Evolutionary conservation across 2,797 vertebrate genomes (phyloP), one percentile per base, ranked within the genome.

Genomic region (Coendou prehensilis): DNA sequence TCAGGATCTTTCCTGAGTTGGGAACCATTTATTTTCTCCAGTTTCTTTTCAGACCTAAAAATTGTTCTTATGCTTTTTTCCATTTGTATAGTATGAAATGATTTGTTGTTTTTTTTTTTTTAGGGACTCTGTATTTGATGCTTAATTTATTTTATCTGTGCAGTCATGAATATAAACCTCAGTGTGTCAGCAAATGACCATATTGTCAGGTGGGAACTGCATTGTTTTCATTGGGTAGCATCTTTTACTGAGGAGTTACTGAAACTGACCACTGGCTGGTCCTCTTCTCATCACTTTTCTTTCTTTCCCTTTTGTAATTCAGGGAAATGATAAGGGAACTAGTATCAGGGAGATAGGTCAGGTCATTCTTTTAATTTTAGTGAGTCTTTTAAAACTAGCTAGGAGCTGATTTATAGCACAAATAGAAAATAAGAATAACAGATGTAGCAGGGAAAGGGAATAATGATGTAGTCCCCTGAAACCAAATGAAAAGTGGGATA

Each of bases 91-190:
- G 85, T 92, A 86, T 30, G 84, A 92, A 59, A 82, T 64, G 63
- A 17, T 52, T 88, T 75, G 57, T 92, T 6, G 1, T 23, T 6
- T 5, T 14, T 67, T 52, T 52, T 87, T 93, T 87, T 97, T 96
- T 61, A 96, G 3, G 33, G 91, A 59, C 57, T 91, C 93, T 93
- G 96, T 45, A 61, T 59, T 96, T 81, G 84, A 64, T 87, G 88
- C 64, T 97, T 96, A 64, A 95, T 98, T 98, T 97, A 59, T 95
- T 97, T 73, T 97, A 67, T 45, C 94, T 98, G 97, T 97, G 33
- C 84, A 92, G 78, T 97, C 95, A 88, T 90, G 85, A 94, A 76
- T 88, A 96, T 87, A 92, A 97, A 93, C 79, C 71, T 89, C 89
- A 85, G 89, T 57, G 78, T 95, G 78, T 90, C 23, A 76, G 69